These are phyloP conservation scores for Patagioenas fasciata DNA, from an alignment of 2,113 vertebrate species.

Conservation along the genomic window DNA sequence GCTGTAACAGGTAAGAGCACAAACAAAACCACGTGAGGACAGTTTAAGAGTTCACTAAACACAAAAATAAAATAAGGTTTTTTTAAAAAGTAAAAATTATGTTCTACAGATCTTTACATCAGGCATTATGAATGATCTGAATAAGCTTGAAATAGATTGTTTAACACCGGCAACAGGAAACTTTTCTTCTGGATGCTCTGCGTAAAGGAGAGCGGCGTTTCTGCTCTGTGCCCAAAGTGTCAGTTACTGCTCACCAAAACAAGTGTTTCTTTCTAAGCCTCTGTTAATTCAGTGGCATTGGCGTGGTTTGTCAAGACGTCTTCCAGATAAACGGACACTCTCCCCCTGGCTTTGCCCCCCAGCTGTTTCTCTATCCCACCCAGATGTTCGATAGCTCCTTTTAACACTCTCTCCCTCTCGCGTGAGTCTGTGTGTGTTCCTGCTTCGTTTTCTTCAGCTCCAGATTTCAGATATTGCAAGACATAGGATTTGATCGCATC, in stretches of 20 bases:
- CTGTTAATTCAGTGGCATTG: not conserved
- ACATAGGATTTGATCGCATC: conserved; percentile 73
- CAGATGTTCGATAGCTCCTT: conserved; percentile 75
- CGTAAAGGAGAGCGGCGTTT: fast-evolving
- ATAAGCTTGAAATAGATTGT: not conserved
- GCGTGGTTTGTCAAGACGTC: conserved; percentile 72
- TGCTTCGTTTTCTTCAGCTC: conserved; percentile 30
- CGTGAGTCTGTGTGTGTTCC: not conserved
- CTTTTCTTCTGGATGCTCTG: not conserved
- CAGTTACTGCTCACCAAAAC: not conserved
- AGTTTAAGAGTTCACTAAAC: not conserved
- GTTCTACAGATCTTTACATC: not conserved
- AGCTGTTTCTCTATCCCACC: conserved; percentile 52
- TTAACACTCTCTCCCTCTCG: conserved; percentile 73
- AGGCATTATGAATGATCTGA: not conserved
- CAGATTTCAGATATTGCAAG: conserved; percentile 80
- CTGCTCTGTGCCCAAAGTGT: not conserved
- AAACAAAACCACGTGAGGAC: not conserved
- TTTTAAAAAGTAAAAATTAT: not conserved
- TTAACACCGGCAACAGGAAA: not conserved
- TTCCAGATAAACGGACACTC: conserved; percentile 76
- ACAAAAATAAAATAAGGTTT: not conserved
- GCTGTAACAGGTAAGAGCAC: not conserved
- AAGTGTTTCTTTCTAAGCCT: not conserved
- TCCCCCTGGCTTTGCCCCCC: conserved; percentile 6